Evolutionary conservation across 2,888 invertebrate genomes (phyloP), one percentile per base, ranked within the genome.

Genomic region (Lapara coniferarum): DNA sequence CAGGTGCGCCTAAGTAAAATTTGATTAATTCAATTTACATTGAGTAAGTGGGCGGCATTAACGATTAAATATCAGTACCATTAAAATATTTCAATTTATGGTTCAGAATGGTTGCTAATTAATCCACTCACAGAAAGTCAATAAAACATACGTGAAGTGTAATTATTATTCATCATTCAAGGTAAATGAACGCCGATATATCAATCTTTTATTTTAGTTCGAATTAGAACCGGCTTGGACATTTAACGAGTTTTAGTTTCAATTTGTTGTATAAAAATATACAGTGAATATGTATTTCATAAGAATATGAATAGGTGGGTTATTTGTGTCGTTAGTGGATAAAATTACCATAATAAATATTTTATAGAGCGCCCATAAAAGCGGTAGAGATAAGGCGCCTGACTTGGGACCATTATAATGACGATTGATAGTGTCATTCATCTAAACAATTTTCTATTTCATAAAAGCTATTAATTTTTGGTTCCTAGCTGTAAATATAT

Each of bases 361-460:
- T 90, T 92, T 91, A 92, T 91, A 88, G 89, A 89, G 83, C 87
- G 85, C 78, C 85, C 86, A 85, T 92, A 91, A 92, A 92, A 87
- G 81, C 72, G 76, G 83, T 83, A 75, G 80, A 84, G 85, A 87
- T 88, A 88, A 85, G 79, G 66, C 71, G 78, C 75, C 72, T 81
- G 80, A 83, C 81, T 81, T 81, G 84, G 83, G 85, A 80, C 76
- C 78, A 79, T 78, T 82, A 85, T 85, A 86, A 89, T 89, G 89
- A 89, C 89, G 82, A 87, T 88, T 90, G 90, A 92, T 91, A 83
- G 78, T 86, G 87, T 88, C 87, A 86, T 84, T 87, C 81, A 76
- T 77, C 84, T 85, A 85, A 71, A 82, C 78, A 78, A 77, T 78
- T 82, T 78, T 70, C 71, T 74, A 13, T 51, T 55, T 53, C 37